Evolutionary conservation across 2,888 invertebrate species (phyloP).

Genomic region (Frankliniella intonsa): DNA sequence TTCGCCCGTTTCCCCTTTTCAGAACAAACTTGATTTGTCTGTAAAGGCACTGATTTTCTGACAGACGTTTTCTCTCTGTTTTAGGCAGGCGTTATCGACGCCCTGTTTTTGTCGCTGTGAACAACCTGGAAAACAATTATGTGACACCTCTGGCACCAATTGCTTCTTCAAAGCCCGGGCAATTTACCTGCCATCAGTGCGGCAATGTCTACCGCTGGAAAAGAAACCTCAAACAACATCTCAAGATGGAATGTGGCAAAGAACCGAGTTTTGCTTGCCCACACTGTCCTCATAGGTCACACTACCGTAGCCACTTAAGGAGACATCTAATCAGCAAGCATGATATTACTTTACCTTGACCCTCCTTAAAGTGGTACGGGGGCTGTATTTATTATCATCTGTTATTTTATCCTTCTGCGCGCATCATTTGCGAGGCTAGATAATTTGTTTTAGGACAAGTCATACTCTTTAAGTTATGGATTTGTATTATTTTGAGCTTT

Average conservation of each 20-base stretch:
- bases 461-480: no score
- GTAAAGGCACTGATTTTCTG: not conserved
- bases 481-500: no score
- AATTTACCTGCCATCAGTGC: constrained; percentile 75
- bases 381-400: not conserved
- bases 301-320: constrained; percentile 37
- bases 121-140: not conserved
- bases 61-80: not conserved
- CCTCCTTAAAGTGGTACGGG: not conserved
- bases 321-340: constrained; percentile 37
- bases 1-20: not conserved
- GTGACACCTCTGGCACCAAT: not conserved
- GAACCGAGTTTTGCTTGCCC: constrained; percentile 49
- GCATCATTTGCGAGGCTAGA: no score
- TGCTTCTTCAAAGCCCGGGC: constrained; percentile 45
- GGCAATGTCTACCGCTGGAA: constrained; percentile 82
- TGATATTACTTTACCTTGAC: constrained; percentile 28
- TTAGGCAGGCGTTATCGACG: not conserved
- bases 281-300: constrained; percentile 48
- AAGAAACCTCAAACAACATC: constrained; percentile 61
- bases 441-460: no score
- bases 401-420: not conserved
- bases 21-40: not conserved
- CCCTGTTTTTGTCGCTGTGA: not conserved
- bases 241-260: constrained; percentile 48